Evolutionary conservation across 1,140 invertebrate genomes (phyloP).

Genomic region (Eriosoma lanigerum): DNA sequence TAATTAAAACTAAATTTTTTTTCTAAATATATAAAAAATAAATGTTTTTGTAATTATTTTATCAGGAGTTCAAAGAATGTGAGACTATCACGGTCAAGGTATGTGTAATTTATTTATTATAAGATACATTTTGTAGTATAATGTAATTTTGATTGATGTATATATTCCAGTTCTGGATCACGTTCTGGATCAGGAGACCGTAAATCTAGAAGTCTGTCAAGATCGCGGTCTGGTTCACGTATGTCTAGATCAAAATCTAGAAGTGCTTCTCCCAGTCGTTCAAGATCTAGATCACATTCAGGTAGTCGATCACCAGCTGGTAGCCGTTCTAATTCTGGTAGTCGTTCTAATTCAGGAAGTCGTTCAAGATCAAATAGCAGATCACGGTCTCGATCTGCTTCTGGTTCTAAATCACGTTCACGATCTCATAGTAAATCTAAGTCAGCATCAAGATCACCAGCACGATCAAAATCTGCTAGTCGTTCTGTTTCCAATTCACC

Average conservation of each 20-base stretch:
- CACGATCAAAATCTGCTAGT: constrained; percentile 55
- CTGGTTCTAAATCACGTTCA: constrained; percentile 55
- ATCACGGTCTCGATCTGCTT: constrained; percentile 53
- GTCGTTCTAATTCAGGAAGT: constrained; percentile 49
- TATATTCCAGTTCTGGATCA: constrained; percentile 56
- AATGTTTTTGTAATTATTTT: neutral
- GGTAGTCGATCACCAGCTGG: constrained; percentile 50
- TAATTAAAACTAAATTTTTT: neutral
- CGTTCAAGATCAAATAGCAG: constrained; percentile 56
- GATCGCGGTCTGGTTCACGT: constrained; percentile 53
- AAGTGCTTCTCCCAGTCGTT: constrained; percentile 55
- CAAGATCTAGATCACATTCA: constrained; percentile 54
- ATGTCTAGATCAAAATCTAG: constrained; percentile 55
- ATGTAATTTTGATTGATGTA: neutral
- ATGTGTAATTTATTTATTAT: constrained; percentile 54
- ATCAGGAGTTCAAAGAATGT: constrained; percentile 43
- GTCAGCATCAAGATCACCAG: constrained; percentile 54
- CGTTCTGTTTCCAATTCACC: constrained; percentile 55
- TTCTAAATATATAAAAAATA: neutral
- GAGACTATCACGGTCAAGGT: constrained; percentile 41
- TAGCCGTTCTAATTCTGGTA: constrained; percentile 54
- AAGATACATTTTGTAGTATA: neutral
- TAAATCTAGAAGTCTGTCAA: constrained; percentile 36
- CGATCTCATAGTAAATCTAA: constrained; percentile 52
- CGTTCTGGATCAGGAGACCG: constrained; percentile 55